Evolutionary conservation across 2,113 vertebrate species (phyloP).

Genomic region (Orthonyx spaldingii): DNA sequence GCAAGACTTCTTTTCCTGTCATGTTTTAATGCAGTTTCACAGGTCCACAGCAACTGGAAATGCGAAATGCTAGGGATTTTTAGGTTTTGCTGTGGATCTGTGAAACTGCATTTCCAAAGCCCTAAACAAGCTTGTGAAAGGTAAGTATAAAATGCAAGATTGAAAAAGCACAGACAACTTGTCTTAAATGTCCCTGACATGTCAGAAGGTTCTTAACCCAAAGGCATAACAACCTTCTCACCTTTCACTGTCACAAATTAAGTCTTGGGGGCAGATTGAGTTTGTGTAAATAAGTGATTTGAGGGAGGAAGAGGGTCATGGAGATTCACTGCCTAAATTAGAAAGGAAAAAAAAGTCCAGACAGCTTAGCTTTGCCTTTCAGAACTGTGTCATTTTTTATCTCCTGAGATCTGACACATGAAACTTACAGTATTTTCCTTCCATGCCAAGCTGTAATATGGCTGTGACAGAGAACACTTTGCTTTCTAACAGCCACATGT

Average conservation of each 20-base stretch:
- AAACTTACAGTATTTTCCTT: neutral
- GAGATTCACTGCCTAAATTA: neutral
- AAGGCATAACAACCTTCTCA: neutral
- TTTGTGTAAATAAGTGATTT: neutral
- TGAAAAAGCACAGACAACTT: neutral
- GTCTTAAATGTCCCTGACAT: neutral
- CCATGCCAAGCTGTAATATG: neutral
- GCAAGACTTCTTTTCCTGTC: neutral
- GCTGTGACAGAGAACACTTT: neutral
- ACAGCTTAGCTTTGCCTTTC: neutral
- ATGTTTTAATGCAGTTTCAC: neutral
- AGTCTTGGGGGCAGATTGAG: neutral
- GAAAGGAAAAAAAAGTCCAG: neutral
- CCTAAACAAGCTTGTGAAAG: neutral
- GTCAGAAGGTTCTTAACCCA: neutral
- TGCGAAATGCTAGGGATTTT: neutral
- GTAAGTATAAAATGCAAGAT: neutral
- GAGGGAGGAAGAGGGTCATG: neutral
- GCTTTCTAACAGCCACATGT: neutral
- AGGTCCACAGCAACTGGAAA: neutral
- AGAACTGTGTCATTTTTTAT: neutral
- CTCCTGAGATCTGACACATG: neutral
- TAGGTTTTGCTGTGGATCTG: neutral
- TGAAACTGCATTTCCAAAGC: neutral
- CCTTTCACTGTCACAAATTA: neutral